Evolutionary conservation across 2,888 invertebrate genomes (phyloP), one percentile per base, ranked within the genome.

Genomic region (Leptarthrus brevirostris): DNA sequence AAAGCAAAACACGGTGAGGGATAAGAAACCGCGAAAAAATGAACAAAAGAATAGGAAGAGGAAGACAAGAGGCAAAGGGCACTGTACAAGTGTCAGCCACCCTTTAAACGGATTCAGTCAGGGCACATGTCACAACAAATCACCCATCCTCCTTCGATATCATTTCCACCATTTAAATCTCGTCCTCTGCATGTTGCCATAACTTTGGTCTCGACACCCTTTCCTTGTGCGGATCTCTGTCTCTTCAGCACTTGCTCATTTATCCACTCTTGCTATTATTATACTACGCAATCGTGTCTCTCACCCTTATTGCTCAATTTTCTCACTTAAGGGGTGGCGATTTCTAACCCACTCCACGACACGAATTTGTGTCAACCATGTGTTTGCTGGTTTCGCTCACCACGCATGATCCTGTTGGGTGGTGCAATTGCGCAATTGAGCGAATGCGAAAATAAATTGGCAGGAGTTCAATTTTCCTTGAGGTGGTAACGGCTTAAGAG

Each of bases 41-140:
- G 44, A 6, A 36, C 8, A 24, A 47, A 66, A 5, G 49, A n/a
- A 18, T 10, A 2, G 3, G 54, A 14, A 24, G 3, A 10, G 30
- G 30, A 24, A 12, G 14, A 22, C 10, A 24, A 4, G 12, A 26
- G 54, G 6, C 18, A n/a, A 49, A 40, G 20, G 34, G 52, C 16
- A 6, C 69, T 52, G 69, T 30, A 18, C 69, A 49, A 66, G 56
- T 72, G 75, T 75, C 75, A 75, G 66, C 72, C 72, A 73, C 72
- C 72, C 75, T 61, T 53, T 52, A 58, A 49, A 73, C 54, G 69
- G 47, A 73, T 58, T 72, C 69, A 52, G 53, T 36, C 49, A 54
- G 53, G 75, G 64, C 75, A 75, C 70, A 75, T 73, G 75, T 75
- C 75, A 75, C 75, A 75, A 75, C 75, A 75, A 75, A 75, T 75